Evolutionary conservation across 2,113 vertebrate species (phyloP), one percentile per base, ranked within the genome.

Genomic region (Budorcas taxicolor): DNA sequence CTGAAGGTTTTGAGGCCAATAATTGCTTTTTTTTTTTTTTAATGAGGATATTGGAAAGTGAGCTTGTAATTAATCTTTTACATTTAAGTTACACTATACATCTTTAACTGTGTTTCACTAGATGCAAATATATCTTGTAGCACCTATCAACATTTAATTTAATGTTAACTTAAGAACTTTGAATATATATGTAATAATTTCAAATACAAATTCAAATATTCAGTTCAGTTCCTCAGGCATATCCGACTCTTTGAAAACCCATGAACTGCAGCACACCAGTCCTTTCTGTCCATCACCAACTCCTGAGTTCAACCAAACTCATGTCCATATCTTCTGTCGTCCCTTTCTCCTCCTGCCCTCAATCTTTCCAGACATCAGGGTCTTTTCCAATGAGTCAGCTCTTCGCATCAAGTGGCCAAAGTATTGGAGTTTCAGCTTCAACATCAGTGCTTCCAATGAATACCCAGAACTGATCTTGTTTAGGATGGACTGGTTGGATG

Each of bases 301-400:
- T 33, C n/a, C 17, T 2, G 2, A 71, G n/a, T 36, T 71, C n/a
- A 67, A 19, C 2, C 4, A 36, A 71, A 23, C 9, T 71, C 19
- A 71, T 23, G 64, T 23, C 19, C 64, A 71, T 12, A 1, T 36
- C 9, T 36, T 36, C 4, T 11, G 19, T 12, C 1, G 0, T 36
- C 19, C 10, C n/a, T 36, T 71, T 71, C 64, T 71, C 5, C n/a
- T 23, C 9, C 9, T 23, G 9, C n/a, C 9, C 3, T 36, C n/a
- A 71, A 36, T 71, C 5, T 71, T 36, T 71, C n/a, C 17, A 19
- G 6, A 4, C 4, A 71, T 71, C 64, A 67, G 4, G 19, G 19
- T 36, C 9, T 23, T 71, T 71, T 36, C 64, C 21, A 36, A 23
- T 71, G 19, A 36, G 19, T 71, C n/a, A 36, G 9, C 5, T 71